Evolutionary conservation across 2,888 invertebrate species (phyloP), one percentile per base, ranked within the genome.

Genomic region (Hypomecis punctinalis): DNA sequence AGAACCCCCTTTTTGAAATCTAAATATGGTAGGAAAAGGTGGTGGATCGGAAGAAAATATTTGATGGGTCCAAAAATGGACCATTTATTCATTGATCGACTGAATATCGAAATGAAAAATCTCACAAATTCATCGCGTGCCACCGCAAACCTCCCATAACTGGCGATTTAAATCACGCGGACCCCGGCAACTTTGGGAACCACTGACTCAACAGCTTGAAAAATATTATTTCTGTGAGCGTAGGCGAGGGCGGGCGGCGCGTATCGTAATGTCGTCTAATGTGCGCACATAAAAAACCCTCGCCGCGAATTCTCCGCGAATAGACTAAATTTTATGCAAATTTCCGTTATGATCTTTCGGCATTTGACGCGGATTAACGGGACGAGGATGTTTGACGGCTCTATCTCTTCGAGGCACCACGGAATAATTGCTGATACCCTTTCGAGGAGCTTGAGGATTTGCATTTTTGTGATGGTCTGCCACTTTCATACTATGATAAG

Each of bases 201-300:
- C 23, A 23, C 23, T 23, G 23, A 23, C 23, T 23, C 23, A 86
- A 88, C 88, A 88, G 88, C 87, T 85, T 87, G 86, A 88, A 89
- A 89, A 86, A 90, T 90, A 89, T 87, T 88, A 85, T 89, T 87
- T 83, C 75, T 72, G 82, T 76, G 77, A 81, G 80, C 79, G 82
- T 72, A 73, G 78, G 57, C 45, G 72, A 61, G 67, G 70, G 76
- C 75, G 74, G 76, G 53, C 52, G 61, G 48, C 40, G 53, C 61
- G 53, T 58, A 63, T 61, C 80, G 79, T 85, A 87, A 87, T 85
- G 87, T 84, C 82, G 79, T 79, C 79, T 89, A 89, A 89, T 89
- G 89, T 85, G 84, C 79, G 73, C 80, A 77, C 79, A 81, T 85
- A 86, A 86, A 86, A 69, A 85, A 85, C 78, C 77, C 77, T 67